phyloP scores from a whole-genome alignment of 1,140 invertebrate species.

The Homalodisca vitripennis region DNA sequence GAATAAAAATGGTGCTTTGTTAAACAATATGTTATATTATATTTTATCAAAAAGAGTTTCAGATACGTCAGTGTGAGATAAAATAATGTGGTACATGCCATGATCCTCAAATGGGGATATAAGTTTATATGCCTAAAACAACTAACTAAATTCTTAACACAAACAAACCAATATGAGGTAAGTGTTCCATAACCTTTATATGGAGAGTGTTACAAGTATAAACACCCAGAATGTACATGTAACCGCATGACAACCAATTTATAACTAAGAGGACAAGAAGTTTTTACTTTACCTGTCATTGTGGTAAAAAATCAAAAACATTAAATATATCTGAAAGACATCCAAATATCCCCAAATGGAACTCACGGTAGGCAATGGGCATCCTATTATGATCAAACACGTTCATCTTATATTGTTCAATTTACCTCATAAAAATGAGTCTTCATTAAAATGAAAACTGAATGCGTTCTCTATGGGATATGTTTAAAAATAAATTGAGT shows the following conservation, averaged over 20 bases:
- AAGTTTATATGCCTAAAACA: constrained; percentile 14
- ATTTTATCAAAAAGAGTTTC: constrained; percentile 1
- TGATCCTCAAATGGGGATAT: constrained; percentile 29
- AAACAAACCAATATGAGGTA: not conserved
- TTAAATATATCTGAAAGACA: not conserved
- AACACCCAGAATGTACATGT: not conserved
- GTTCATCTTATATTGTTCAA: too few species aligned
- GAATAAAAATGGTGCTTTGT: not conserved
- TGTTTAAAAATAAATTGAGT: too few species aligned
- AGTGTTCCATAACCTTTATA: not conserved
- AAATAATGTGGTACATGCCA: constrained; percentile 13
- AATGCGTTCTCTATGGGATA: too few species aligned
- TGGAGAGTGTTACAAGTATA: not conserved
- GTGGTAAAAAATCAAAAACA: constrained; percentile 10
- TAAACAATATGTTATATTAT: not conserved
- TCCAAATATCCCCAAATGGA: constrained; percentile 24
- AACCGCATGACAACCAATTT: constrained; percentile 6
- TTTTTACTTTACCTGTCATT: constrained; percentile 3
- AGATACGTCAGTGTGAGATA: not conserved
- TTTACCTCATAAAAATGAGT: too few species aligned
- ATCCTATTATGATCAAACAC: too few species aligned
- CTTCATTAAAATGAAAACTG: too few species aligned
- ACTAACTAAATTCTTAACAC: constrained; percentile 12
- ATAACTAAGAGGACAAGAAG: not conserved
- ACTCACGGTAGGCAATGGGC: too few species aligned